phyloP scores from a whole-genome alignment of 1,140 invertebrate genomes.

The Hylaeus volcanicus region DNA sequence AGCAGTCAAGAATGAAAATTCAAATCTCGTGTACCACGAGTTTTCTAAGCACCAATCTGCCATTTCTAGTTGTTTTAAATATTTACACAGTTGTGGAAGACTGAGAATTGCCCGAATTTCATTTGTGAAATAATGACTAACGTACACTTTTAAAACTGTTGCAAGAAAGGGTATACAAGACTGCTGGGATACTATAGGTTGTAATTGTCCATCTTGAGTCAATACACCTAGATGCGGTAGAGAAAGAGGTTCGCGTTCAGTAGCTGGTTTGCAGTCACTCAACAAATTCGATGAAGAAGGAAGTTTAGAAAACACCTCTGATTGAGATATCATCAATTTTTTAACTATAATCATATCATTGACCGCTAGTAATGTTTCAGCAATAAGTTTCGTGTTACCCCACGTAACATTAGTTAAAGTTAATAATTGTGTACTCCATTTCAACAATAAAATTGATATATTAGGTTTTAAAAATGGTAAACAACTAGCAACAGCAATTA shows the following conservation, averaged over 20 bases:
- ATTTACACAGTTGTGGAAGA: slow-evolving; percentile 65
- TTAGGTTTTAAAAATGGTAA: slow-evolving; percentile 59
- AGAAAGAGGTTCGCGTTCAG: slow-evolving; percentile 68
- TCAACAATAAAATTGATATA: slow-evolving; percentile 67
- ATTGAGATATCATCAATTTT: slow-evolving; percentile 63
- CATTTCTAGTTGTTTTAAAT: slow-evolving; percentile 65
- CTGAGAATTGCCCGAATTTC: slow-evolving; percentile 62
- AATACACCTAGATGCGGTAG: slow-evolving; percentile 72
- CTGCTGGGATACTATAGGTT: slow-evolving; percentile 67
- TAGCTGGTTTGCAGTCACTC: slow-evolving; percentile 46
- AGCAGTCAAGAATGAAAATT: slow-evolving; percentile 69
- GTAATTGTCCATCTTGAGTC: slow-evolving; percentile 70
- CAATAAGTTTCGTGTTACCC: slow-evolving; percentile 71
- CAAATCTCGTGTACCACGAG: slow-evolving; percentile 76
- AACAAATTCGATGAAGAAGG: slow-evolving; percentile 74
- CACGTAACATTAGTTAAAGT: slow-evolving; percentile 70
- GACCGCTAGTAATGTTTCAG: slow-evolving; percentile 65
- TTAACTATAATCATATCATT: slow-evolving; percentile 60
- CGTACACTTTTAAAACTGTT: slow-evolving; percentile 58
- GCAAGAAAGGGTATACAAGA: slow-evolving; percentile 72
- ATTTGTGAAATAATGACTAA: slow-evolving; percentile 25
- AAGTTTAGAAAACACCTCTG: slow-evolving; percentile 68
- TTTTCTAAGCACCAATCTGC: slow-evolving; percentile 71
- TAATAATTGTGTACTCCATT: slow-evolving; percentile 75
- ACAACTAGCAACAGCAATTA: slow-evolving; percentile 67